phyloP scores from a whole-genome alignment of 2,888 invertebrate species.

The Cetonia aurata region DNA sequence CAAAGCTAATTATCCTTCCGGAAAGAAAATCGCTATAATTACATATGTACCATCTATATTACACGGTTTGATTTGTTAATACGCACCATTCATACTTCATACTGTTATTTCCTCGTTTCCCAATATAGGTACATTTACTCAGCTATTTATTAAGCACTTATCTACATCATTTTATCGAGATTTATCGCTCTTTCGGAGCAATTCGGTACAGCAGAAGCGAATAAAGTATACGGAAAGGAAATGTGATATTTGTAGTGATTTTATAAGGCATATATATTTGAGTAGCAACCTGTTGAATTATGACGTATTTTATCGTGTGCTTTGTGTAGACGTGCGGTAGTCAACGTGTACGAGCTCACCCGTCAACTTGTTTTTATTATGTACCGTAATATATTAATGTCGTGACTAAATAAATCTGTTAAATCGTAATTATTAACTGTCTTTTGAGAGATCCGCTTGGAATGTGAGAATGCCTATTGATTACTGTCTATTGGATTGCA shows the following conservation, averaged over 20 bases:
- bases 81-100: too few relatives aligned
- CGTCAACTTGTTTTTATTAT: conserved; percentile 41
- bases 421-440: conserved; percentile 28
- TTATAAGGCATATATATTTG: conserved; percentile 44
- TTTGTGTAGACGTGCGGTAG: conserved; percentile 29
- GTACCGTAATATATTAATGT: conserved; percentile 34
- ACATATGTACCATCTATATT: background rate
- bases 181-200: conserved; percentile 29
- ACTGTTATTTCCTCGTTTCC: too few relatives aligned
- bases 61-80: background rate
- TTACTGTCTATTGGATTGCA: background rate
- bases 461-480: background rate
- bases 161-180: background rate
- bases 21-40: too few relatives aligned
- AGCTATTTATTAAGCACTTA: conserved; percentile 7
- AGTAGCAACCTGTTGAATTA: conserved; percentile 45
- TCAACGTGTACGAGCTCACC: conserved; percentile 24
- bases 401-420: conserved; percentile 23
- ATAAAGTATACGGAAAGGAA: conserved; percentile 43
- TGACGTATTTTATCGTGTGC: conserved; percentile 43
- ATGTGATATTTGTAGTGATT: conserved; percentile 43
- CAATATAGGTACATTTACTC: background rate
- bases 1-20: too few relatives aligned
- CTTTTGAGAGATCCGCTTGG: background rate
- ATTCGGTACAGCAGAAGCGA: conserved; percentile 38